These are phyloP conservation scores for Leguminivora glycinivorella DNA, from an alignment of 1,140 invertebrate genomes.

Conservation along the genomic window DNA sequence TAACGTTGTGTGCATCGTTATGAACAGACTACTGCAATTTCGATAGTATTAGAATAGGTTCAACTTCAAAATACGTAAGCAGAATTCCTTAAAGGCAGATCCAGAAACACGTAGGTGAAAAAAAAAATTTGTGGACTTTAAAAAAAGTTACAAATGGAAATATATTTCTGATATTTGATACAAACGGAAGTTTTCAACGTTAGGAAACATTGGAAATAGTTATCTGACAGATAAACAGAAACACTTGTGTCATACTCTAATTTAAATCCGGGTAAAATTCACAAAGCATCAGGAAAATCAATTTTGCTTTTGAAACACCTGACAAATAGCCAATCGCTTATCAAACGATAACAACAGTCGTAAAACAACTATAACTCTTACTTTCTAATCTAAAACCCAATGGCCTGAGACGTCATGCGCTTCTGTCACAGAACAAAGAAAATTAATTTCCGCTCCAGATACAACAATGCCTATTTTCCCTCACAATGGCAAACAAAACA, in stretches of 20 bases:
- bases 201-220: too few relatives aligned
- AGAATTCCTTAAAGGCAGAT: too few relatives aligned
- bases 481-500: slow-evolving; percentile 13
- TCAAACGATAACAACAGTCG: neutral
- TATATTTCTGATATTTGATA: too few relatives aligned
- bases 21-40: neutral
- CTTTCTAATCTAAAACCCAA: slow-evolving; percentile 24
- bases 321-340: neutral
- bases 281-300: neutral
- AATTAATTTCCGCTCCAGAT: slow-evolving; percentile 27
- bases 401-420: slow-evolving; percentile 18
- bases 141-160: too few relatives aligned
- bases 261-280: too few relatives aligned
- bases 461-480: slow-evolving; percentile 17
- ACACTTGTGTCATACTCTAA: too few relatives aligned
- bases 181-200: too few relatives aligned
- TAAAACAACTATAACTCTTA: neutral
- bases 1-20: neutral
- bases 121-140: too few relatives aligned
- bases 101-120: too few relatives aligned
- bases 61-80: neutral
- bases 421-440: slow-evolving; percentile 9
- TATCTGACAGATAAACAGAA: too few relatives aligned
- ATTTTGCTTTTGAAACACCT: neutral
- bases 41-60: neutral